These are phyloP conservation scores for Eilema depressum DNA, from an alignment of 2,888 invertebrate genomes.

Conservation along the genomic window DNA sequence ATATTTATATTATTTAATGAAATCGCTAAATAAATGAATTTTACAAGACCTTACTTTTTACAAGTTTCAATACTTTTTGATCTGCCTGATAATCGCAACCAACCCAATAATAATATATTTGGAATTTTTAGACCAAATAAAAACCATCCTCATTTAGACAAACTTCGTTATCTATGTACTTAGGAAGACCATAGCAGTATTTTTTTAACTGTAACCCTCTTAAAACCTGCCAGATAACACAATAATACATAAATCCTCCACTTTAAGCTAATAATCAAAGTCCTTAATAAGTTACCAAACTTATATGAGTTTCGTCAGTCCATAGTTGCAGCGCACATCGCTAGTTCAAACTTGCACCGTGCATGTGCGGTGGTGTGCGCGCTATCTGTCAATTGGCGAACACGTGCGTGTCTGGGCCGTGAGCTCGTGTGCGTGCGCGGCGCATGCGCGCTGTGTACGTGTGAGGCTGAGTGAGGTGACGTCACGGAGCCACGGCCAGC, in stretches of 20 bases:
- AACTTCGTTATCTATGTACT: too few species aligned
- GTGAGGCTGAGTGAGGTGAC: conserved; percentile 60
- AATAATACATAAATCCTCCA: not conserved
- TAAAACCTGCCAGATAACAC: not conserved
- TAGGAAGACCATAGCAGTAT: not conserved
- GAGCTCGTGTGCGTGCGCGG: conserved; percentile 42
- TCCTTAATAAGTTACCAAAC: conserved; percentile 17
- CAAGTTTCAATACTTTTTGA: too few species aligned
- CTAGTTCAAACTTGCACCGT: conserved; percentile 36
- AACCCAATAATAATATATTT: too few species aligned
- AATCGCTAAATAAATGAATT: too few species aligned
- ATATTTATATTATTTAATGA: too few species aligned
- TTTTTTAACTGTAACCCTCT: not conserved
- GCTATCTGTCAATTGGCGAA: conserved; percentile 44
- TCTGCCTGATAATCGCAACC: too few species aligned
- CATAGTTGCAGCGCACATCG: conserved; percentile 16
- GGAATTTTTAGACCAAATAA: too few species aligned
- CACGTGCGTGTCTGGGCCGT: conserved; percentile 46
- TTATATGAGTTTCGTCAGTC: conserved; percentile 17
- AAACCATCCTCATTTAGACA: too few species aligned
- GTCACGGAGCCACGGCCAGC: conserved; percentile 57
- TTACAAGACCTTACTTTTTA: too few species aligned
- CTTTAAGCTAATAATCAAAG: conserved; percentile 14
- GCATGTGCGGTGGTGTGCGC: conserved; percentile 38
- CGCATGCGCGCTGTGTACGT: conserved; percentile 41